Evolutionary conservation across 2,797 vertebrate genomes (phyloP), one percentile per base, ranked within the genome.

Genomic region (Lemur catta): DNA sequence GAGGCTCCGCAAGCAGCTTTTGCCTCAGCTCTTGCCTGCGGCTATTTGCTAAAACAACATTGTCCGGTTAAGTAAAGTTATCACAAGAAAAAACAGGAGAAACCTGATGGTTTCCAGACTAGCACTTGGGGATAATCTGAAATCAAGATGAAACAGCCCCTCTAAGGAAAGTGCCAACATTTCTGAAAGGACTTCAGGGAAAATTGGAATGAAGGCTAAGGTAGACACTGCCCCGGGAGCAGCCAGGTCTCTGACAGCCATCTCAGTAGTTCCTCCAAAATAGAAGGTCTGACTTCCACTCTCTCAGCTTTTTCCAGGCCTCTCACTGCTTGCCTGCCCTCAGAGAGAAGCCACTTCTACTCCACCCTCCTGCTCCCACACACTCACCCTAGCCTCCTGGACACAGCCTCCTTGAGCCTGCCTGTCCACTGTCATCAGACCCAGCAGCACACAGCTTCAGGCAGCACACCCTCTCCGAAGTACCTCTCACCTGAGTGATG

Each of bases 41-140:
- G 79, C 81, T 96, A 50, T 71, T 97, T 84, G 35, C 61, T 93
- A 75, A 95, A 96, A 91, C 41, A 92, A 94, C 65, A 85, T 9
- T 38, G 52, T 69, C 71, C 59, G 69, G 43, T 72, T 78, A 48
- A 55, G 86, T 85, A 95, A 94, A 0, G 6, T 71, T 91, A 93
- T 52, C 69, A 61, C 72, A 67, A 92, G 65, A 48, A 89, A 89
- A 95, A 92, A 81, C 2, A 71, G 69, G 65, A 79, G 11, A 91
- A 87, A 33, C 22, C 61, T 84, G 84, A 72, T 57, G n/a, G 50
- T 71, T 96, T 93, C 61, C 79, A 82, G 80, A 84, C 48, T 52
- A 75, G 65, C 59, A 15, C 84, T 46, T 86, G 69, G n/a, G n/a
- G 43, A 71, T 28, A 41, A 65, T 74, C 82, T 69, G 78, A 92